Percentiles rank a stretch among this genome's conserved stretches.
These are phyloP conservation scores for Nomada fucata DNA, from an alignment of 2,888 invertebrate genomes.

Conservation along the genomic window DNA sequence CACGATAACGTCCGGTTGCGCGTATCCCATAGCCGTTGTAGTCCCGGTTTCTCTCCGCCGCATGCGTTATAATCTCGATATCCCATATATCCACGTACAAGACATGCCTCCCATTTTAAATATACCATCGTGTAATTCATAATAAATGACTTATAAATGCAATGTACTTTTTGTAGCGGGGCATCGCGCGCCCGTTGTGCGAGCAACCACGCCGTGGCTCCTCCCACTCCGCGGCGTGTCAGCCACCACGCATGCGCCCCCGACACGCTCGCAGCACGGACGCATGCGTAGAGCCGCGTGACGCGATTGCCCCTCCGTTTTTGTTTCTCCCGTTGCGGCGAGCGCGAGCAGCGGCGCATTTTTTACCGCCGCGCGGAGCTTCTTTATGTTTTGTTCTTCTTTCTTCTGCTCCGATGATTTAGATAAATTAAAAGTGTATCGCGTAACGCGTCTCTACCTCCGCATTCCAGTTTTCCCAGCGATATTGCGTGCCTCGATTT, in stretches of 20 bases:
- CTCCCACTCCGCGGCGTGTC: slow-evolving; percentile 39
- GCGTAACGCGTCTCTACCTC: slow-evolving; percentile 39
- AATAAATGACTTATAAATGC: slow-evolving; percentile 84
- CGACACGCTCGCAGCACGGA: slow-evolving; percentile 17
- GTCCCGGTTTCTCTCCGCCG: slow-evolving; percentile 71
- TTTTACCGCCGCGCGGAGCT: slow-evolving; percentile 2
- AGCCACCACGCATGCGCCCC: slow-evolving; percentile 36
- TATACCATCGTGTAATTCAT: slow-evolving; percentile 84
- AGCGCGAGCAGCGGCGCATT: slow-evolving; percentile 28
- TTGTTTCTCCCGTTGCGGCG: slow-evolving; percentile 47
- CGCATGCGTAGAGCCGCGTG: slow-evolving; percentile 51
- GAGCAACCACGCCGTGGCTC: slow-evolving; percentile 64
- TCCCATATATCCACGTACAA: slow-evolving; percentile 83
- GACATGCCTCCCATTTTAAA: slow-evolving; percentile 83
- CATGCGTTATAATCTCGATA: slow-evolving; percentile 84
- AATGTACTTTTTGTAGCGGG: slow-evolving; percentile 78
- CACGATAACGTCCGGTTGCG: slow-evolving; percentile 67
- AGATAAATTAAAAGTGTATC: slow-evolving; percentile 74
- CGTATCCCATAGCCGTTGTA: slow-evolving; percentile 74
- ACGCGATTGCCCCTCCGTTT: slow-evolving; percentile 56
- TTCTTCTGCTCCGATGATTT: slow-evolving; percentile 73
- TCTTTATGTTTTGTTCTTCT: background rate
- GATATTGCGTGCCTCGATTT: slow-evolving; percentile 32
- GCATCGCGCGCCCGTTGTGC: slow-evolving; percentile 72
- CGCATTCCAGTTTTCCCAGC: slow-evolving; percentile 35